A percentile compares a stretch with the other conserved stretches of the same genome.
phyloP scores from a whole-genome alignment of 2,888 invertebrate genomes.

The Pachydiplax longipennis region DNA sequence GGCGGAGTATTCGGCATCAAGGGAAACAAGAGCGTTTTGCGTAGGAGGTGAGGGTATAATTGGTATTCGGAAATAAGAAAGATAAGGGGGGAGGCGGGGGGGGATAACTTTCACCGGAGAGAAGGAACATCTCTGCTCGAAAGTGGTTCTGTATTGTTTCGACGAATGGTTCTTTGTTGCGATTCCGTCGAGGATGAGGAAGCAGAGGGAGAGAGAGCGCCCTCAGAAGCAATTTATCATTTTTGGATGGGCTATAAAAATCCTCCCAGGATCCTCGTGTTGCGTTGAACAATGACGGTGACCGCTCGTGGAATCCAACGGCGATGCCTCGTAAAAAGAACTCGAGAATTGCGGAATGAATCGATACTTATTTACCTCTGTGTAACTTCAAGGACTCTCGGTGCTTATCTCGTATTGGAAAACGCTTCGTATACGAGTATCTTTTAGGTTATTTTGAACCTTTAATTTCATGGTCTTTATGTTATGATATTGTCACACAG shows the following conservation, averaged over 20 bases:
- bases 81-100: not conserved
- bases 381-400: no score
- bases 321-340: no score
- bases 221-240: not conserved
- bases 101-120: constrained; percentile 5
- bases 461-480: no score
- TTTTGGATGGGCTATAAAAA: not conserved
- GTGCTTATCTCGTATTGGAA: no score
- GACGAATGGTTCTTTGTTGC: constrained; percentile 11
- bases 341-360: no score
- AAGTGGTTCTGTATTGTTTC: constrained; percentile 6
- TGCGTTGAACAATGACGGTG: no score
- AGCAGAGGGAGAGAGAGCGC: not conserved
- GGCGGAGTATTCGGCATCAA: not conserved
- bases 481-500: no score
- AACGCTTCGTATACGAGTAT: no score
- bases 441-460: no score
- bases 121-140: not conserved
- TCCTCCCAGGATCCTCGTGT: no score
- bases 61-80: constrained; percentile 32
- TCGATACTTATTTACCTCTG: no score
- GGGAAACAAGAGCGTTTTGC: not conserved
- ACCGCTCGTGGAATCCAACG: no score
- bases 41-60: constrained; percentile 31
- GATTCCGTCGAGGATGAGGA: not conserved